Conservation (phyloP, 1,140 invertebrate species). For the Callitettix versicolor region DNA sequence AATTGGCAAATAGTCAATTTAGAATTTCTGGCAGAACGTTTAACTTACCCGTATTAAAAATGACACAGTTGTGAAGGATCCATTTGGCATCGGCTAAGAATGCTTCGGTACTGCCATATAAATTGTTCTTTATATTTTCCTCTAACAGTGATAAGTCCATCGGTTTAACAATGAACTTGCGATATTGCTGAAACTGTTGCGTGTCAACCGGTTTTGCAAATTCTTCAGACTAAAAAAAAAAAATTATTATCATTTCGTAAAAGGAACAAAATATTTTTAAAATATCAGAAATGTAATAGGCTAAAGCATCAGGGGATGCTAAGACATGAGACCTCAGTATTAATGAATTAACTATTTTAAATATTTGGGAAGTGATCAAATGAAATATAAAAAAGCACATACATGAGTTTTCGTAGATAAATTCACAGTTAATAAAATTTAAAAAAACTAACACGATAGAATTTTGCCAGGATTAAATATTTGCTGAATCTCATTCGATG, state of each 20-base stretch:
- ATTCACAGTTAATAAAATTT: too few relatives aligned
- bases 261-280: constrained; percentile 14
- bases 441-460: too few relatives aligned
- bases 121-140: constrained; percentile 60
- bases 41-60: constrained; percentile 74
- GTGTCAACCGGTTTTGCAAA: constrained; percentile 65
- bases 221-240: constrained; percentile 46
- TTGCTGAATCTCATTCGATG: too few relatives aligned
- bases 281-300: too few relatives aligned
- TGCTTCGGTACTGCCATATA: constrained; percentile 82
- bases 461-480: too few relatives aligned
- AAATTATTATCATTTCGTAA: constrained; percentile 11
- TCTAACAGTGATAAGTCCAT: constrained; percentile 71
- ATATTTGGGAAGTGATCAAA: too few relatives aligned
- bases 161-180: constrained; percentile 70
- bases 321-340: too few relatives aligned
- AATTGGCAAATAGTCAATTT: background rate
- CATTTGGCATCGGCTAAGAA: constrained; percentile 83
- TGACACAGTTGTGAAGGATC: constrained; percentile 84
- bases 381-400: too few relatives aligned
- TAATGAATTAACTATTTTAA: too few relatives aligned
- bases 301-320: too few relatives aligned
- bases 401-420: too few relatives aligned
- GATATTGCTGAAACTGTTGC: constrained; percentile 55
- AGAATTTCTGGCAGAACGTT: constrained; percentile 4